Evolutionary conservation across 2,113 vertebrate species (phyloP), one percentile per base, ranked within the genome.

Genomic region (Apodemus sylvaticus): DNA sequence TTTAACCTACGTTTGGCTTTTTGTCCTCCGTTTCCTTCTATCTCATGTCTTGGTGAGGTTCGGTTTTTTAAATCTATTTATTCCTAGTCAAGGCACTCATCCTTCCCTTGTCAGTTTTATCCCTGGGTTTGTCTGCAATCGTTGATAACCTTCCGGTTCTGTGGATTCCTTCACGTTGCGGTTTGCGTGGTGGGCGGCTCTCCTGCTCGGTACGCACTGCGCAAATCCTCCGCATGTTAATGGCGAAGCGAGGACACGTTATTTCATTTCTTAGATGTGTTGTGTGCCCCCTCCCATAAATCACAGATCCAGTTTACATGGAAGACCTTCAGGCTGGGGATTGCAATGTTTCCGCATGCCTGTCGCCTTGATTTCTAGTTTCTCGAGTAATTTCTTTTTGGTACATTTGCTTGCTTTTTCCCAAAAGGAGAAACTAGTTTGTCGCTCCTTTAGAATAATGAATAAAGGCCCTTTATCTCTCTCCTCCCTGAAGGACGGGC

Each of bases 281-380:
- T 39, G 9, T 73, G 16, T 39, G 92, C 86, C 39, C 60, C 82
- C 66, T 76, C 62, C 87, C 73, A 78, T 70, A 93, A 13, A 48
- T 87, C 82, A 64, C 89, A 92, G 51, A 92, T n/a, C 10, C 31
- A 51, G 36, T 42, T 93, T 64, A 45, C 11, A 60, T 22, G 26
- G 70, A 83, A 26, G 45, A 73, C 31, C 85, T 88, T 76, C 29
- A 34, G 4, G 24, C 31, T n/a, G 93, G 74, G 42, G 5, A 68
- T 55, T 83, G 53, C 51, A 55, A 29, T 90, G 17, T 64, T 48
- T 66, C 86, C 83, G 89, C 60, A 87, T 34, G 16, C 26, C 73
- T 93, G 45, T 10, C 55, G 66, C 31, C n/a, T 87, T 71, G 4
- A 85, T 86, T 94, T 96, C 86, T 70, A 86, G 0, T 93, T 97